Evolutionary conservation across 2,888 invertebrate species (phyloP).

Genomic region (Agelastica alni): DNA sequence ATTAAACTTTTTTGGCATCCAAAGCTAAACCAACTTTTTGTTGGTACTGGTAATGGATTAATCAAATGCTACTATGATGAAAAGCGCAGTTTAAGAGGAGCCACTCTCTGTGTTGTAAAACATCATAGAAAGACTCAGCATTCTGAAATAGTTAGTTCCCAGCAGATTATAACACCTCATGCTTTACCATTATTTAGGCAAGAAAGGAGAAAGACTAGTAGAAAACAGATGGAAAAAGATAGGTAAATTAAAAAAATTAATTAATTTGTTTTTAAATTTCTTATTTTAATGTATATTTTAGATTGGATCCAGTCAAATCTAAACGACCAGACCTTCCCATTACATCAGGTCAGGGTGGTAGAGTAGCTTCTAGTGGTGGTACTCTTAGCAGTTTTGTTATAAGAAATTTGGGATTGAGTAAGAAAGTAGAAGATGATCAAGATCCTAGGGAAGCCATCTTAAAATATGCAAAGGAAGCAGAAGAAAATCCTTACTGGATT

Average conservation of each 20-base stretch:
- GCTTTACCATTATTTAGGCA: constrained; percentile 94
- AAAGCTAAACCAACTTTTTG: constrained; percentile 94
- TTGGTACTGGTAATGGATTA: constrained; percentile 88
- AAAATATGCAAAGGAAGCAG: constrained; percentile 93
- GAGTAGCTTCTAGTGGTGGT: constrained; percentile 92
- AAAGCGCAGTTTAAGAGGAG: constrained; percentile 84
- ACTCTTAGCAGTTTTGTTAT: constrained; percentile 92
- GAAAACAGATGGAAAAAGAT: constrained; percentile 90
- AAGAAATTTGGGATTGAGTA: constrained; percentile 90
- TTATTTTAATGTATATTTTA: neutral
- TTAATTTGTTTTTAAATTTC: neutral
- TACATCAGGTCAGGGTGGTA: constrained; percentile 84
- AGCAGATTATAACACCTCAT: constrained; percentile 90
- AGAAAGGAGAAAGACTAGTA: constrained; percentile 84
- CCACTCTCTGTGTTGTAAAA: constrained; percentile 86
- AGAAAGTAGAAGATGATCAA: constrained; percentile 87
- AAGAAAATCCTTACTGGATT: constrained; percentile 96
- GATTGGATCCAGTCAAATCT: constrained; percentile 81
- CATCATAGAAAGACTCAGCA: constrained; percentile 77
- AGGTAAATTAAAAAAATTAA: constrained; percentile 52
- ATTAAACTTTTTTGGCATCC: constrained; percentile 96
- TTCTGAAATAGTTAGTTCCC: constrained; percentile 84
- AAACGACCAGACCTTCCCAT: constrained; percentile 83
- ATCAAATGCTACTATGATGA: constrained; percentile 92
- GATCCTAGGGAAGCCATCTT: constrained; percentile 95